phyloP scores from a whole-genome alignment of 2,888 invertebrate species.

The Drosophila putrida region DNA sequence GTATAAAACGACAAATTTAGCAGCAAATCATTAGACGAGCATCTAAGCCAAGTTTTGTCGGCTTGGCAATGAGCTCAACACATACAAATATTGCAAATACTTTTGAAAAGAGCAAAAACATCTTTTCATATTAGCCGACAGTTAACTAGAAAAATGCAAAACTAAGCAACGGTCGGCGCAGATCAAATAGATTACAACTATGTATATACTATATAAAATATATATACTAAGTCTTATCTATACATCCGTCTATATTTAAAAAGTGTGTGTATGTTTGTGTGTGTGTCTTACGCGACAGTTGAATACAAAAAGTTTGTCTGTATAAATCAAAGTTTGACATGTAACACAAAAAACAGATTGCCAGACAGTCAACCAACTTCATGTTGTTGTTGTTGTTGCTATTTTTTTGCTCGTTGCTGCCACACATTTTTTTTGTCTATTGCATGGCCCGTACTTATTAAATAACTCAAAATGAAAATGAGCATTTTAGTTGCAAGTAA shows the following conservation, averaged over 20 bases:
- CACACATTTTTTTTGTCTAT: slow-evolving; percentile 32
- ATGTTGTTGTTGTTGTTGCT: neutral
- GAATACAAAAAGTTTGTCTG: slow-evolving; percentile 58
- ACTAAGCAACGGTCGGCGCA: slow-evolving; percentile 64
- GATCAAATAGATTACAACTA: slow-evolving; percentile 75
- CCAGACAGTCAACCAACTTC: slow-evolving; percentile 5
- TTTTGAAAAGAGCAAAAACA: slow-evolving; percentile 39
- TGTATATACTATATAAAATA: slow-evolving; percentile 11
- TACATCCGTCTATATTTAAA: slow-evolving; percentile 15
- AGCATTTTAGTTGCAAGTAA: slow-evolving; percentile 61
- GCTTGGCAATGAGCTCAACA: slow-evolving; percentile 20
- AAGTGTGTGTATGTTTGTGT: slow-evolving; percentile 12
- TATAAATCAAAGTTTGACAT: slow-evolving; percentile 76
- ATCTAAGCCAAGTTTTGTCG: slow-evolving; percentile 10
- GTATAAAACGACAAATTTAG: slow-evolving; percentile 5
- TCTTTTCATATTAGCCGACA: slow-evolving; percentile 69
- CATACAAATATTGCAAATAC: slow-evolving; percentile 12
- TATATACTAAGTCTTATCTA: slow-evolving; percentile 13
- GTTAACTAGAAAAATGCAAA: slow-evolving; percentile 69
- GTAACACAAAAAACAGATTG: slow-evolving; percentile 40
- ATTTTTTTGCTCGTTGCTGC: slow-evolving; percentile 1
- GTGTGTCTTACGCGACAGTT: slow-evolving; percentile 38
- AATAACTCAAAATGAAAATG: slow-evolving; percentile 58
- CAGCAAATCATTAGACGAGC: slow-evolving; percentile 7
- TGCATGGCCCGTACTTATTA: slow-evolving; percentile 48